Conservation (phyloP, 2,888 invertebrate species). For the Agrotis segetum region DNA sequence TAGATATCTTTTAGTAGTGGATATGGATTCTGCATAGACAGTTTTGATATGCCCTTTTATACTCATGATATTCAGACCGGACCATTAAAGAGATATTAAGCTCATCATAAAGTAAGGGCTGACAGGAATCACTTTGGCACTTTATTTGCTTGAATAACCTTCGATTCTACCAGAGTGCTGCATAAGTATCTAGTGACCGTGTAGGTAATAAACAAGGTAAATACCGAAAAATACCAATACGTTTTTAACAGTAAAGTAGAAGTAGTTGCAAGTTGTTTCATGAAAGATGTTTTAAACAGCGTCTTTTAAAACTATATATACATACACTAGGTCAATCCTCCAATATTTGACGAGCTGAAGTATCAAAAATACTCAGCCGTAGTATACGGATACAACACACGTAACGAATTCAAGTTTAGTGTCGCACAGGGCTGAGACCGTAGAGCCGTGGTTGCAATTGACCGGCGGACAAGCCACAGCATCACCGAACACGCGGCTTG, state of each 20-base stretch:
- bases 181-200: no score
- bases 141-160: not conserved
- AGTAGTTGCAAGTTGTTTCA: not conserved
- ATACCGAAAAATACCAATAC: not conserved
- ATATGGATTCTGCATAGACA: no score
- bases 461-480: slow-evolving; percentile 66
- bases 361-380: slow-evolving; percentile 66
- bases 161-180: not conserved
- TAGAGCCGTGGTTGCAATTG: slow-evolving; percentile 72
- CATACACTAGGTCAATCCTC: no score
- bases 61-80: no score
- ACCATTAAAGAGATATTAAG: no score
- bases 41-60: no score
- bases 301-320: no score
- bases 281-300: not conserved
- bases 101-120: no score
- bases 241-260: not conserved
- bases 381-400: slow-evolving; percentile 78
- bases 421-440: slow-evolving; percentile 79
- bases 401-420: slow-evolving; percentile 89
- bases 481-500: slow-evolving; percentile 42
- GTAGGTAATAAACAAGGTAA: not conserved
- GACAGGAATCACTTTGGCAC: no score
- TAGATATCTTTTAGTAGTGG: no score
- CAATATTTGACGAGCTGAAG: slow-evolving; percentile 27